Evolutionary conservation across 2,113 vertebrate species (phyloP), one percentile per base, ranked within the genome.

Genomic region (Stigmatopora nigra): DNA sequence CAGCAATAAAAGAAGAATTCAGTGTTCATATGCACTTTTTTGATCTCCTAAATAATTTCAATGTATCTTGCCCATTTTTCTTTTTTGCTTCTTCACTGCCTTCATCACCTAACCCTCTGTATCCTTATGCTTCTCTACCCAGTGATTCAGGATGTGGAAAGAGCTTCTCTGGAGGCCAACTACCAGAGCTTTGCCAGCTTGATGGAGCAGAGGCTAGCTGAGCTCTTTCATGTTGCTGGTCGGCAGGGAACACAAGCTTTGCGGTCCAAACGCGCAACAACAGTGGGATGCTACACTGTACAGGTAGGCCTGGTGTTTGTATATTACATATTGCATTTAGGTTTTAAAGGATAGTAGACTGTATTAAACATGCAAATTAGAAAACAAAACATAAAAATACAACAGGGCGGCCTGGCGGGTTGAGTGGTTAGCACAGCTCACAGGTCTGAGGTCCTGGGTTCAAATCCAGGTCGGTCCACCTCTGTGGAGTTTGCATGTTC

Each of bases 61-160:
- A 41, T 60, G 57, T 15, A 2, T 5, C 19, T 11, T 49, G n/a
- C 31, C 35, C 56, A 53, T 44, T 45, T 36, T 58, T 47, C 70
- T 17, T 57, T 13, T 38, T 1, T 65, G 20, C 31, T 51, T 9
- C 15, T 51, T 66, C 15, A 60, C 63, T 5, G 45, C 46, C 47
- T 66, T n/a, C 55, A 2, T 57, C 16, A 45, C 22, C 25, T 64
- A 58, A 69, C 48, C 47, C 48, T 41, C 58, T 71, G 38, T 64
- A 19, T 31, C 59, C 52, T 70, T 61, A 56, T 5, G 35, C 64
- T 41, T 70, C 1, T 58, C 36, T 62, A 67, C 69, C 0, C 89
- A 99, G 97, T 99, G 72, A 94, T 99, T 80, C 95, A 96, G 77
- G 96, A 96, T 1, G 96, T 99, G 12, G 95, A 97, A 77, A 92